phyloP scores from a whole-genome alignment of 2,797 vertebrate species.

The Sebastes elongatus region DNA sequence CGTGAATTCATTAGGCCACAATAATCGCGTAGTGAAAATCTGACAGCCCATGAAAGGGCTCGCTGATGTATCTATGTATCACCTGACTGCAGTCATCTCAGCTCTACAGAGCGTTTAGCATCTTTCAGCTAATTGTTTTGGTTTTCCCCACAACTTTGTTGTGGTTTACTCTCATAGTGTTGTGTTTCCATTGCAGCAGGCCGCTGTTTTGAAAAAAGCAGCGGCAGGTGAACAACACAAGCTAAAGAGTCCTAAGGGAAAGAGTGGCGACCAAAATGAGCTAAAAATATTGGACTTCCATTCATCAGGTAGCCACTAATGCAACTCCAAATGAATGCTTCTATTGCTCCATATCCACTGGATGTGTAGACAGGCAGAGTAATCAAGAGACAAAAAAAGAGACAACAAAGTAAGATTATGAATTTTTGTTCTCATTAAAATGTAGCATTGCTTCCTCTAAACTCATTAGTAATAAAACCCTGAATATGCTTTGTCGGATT shows the following conservation, averaged over 20 bases:
- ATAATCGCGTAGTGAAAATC: background rate
- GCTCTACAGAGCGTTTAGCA: no score
- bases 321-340: background rate
- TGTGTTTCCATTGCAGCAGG: no score
- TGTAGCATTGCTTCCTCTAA: background rate
- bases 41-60: no score
- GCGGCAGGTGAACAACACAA: background rate
- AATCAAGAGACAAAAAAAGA: no score
- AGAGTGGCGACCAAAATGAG: background rate
- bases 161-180: no score
- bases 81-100: no score
- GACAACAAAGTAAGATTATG: background rate
- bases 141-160: fast-evolving
- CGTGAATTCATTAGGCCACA: background rate
- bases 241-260: background rate
- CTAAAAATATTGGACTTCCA: no score
- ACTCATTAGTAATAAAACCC: background rate
- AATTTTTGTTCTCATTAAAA: background rate
- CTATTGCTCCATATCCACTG: background rate
- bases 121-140: no score
- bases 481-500: background rate
- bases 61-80: no score
- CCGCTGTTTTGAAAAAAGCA: no score
- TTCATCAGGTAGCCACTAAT: background rate
- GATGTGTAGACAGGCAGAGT: background rate